Evolutionary conservation across 2,888 invertebrate genomes (phyloP).

Genomic region (Thyatira batis): DNA sequence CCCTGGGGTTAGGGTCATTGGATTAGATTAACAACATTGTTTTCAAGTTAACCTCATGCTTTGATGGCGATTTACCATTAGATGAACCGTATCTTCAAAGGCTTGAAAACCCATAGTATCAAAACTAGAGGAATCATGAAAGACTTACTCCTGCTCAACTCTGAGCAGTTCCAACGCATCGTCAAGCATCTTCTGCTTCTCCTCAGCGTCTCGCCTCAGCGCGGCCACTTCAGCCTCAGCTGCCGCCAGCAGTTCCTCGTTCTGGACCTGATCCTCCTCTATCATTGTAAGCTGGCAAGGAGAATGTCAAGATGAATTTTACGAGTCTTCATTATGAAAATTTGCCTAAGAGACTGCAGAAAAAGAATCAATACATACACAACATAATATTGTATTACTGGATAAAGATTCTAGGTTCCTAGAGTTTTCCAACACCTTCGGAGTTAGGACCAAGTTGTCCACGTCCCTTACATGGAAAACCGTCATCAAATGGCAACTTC

Average conservation of each 20-base stretch:
- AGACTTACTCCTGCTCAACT: slow-evolving; percentile 44
- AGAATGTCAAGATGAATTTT: neutral
- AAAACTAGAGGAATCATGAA: neutral
- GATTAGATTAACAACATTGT: too few species aligned
- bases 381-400: too few species aligned
- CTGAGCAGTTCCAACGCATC: slow-evolving; percentile 35
- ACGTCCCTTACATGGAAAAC: too few species aligned
- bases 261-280: slow-evolving; percentile 56
- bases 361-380: too few species aligned
- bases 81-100: neutral
- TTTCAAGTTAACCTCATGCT: neutral
- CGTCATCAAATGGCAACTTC: too few species aligned
- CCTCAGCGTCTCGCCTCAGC: slow-evolving; percentile 43
- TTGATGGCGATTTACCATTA: neutral
- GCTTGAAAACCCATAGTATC: neutral
- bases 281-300: slow-evolving; percentile 45
- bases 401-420: too few species aligned
- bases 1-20: too few species aligned
- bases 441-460: too few species aligned
- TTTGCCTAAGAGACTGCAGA: too few species aligned
- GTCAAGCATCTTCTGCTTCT: slow-evolving; percentile 35
- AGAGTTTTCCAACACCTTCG: too few species aligned
- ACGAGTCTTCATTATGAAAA: too few species aligned
- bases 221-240: slow-evolving; percentile 50
- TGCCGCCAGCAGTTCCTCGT: slow-evolving; percentile 49